phyloP scores from a whole-genome alignment of 2,888 invertebrate genomes.

The Lobophora halterata region DNA sequence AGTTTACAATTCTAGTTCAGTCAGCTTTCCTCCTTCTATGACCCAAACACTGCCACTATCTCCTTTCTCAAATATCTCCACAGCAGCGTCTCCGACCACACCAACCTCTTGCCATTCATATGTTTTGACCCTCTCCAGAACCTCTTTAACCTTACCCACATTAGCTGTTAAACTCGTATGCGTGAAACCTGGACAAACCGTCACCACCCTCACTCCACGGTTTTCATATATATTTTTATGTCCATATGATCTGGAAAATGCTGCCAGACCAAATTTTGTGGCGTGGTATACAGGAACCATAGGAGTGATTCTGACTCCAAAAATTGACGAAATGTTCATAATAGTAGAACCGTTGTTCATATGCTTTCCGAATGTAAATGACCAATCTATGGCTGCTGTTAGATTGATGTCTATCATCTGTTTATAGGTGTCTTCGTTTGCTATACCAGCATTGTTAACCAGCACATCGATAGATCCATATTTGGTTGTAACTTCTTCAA shows the following conservation, averaged over 20 bases:
- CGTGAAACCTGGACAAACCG: conserved; percentile 75
- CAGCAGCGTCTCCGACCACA: conserved; percentile 26
- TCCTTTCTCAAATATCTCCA: conserved; percentile 26
- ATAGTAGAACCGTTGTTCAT: conserved; percentile 78
- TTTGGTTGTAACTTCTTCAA: conserved; percentile 51
- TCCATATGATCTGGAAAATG: conserved; percentile 70
- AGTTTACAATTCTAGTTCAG: conserved; percentile 1
- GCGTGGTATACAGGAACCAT: conserved; percentile 80
- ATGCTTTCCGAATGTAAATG: conserved; percentile 75
- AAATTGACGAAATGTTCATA: conserved; percentile 83
- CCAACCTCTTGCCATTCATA: conserved; percentile 34
- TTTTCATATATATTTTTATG: conserved; percentile 61
- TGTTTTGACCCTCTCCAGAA: conserved; percentile 11
- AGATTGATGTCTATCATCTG: conserved; percentile 57
- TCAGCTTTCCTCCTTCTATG: conserved; percentile 14
- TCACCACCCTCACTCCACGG: conserved; percentile 72
- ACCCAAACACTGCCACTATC: conserved; percentile 26
- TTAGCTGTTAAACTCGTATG: conserved; percentile 47
- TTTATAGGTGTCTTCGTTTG: conserved; percentile 35
- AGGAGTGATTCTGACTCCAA: conserved; percentile 73
- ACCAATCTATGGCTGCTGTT: conserved; percentile 51
- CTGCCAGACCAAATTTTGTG: conserved; percentile 78
- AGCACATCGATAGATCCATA: conserved; percentile 53
- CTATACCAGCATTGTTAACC: conserved; percentile 64
- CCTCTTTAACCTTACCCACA: not conserved